Evolutionary conservation across 2,113 vertebrate species (phyloP), one percentile per base, ranked within the genome.

Genomic region (Hippocampus comes): DNA sequence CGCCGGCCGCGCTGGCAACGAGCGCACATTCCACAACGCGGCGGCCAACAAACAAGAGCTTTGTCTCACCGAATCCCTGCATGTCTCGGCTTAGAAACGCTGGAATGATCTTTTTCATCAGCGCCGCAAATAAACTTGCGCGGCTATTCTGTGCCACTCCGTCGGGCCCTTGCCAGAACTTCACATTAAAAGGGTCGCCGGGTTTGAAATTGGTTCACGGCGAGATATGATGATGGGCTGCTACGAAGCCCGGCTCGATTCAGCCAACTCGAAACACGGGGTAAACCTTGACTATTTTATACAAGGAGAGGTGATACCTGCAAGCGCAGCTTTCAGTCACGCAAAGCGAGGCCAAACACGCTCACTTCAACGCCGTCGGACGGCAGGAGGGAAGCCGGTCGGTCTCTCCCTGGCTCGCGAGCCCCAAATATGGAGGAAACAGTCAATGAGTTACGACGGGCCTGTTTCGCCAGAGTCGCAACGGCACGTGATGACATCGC

Each of bases 361-460:
- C 30, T 34, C 30, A 34, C 30, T 5, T 34, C 30, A 6, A 38
- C 34, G 34, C 34, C 34, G 34, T 38, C 34, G 34, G 30, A 5
- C 30, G 30, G 30, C 30, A 5, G 34, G 34, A 38, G 34, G 34
- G 34, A 38, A 38, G 34, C 34, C 5, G 5, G 34, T 38, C 34
- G 0, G 34, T 38, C 34, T 38, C 80, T 74, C 25, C 4, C 56
- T 14, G 56, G 15, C 59, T 60, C n/a, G 53, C 61, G 67, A 75
- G 61, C 72, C 65, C 87, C 87, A 88, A 88, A 89, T 88, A 89
- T 83, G 84, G 87, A 86, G 82, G 82, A 85, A 85, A 83, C 46
- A 12, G 53, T 41, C 68, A 57, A 64, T n/a, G 76, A 42, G 69
- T 3, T 66, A 64, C 53, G 23, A 1, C 59, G 57, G 25, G 41